Base-by-base conservation (phyloP, 2,113 vertebrate species). In the Coturnix japonica region DNA sequence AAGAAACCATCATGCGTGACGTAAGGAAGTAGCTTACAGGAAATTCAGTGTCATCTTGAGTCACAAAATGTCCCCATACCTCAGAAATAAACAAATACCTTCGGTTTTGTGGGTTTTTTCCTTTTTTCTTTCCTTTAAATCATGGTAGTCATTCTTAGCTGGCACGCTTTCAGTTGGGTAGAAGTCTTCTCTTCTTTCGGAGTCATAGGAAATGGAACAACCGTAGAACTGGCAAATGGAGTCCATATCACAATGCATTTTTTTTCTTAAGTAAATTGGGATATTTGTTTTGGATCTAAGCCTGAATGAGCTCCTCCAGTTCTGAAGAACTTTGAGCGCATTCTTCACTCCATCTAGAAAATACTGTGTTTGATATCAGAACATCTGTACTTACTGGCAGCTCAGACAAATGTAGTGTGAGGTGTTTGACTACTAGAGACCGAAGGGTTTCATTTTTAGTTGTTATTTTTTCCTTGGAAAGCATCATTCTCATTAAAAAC, bases 61-160 rank as follows among this genome's bases (percentile, higher is more conserved):
- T 94, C 70, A 79, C 84, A 85, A 77, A 82, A 91, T 89, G 78
- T 92, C 81, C 95, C 75, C 46, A 10, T 94, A 87, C 89, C 84
- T 94, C 91, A 94, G 85, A 96, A 94, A 91, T 89, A 96, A 96
- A 93, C 81, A 95, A 91, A 92, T 78, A 85, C 64, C 81, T 91
- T 63, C 8, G 21, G 47, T 81, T 91, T 66, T 70, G 46, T 61
- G 44, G 12, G 37, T 33, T 70, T 70, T 70, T 56, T 56, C 54
- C 31, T 57, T 57, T n/a, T 57, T 57, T 51, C 11, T 72, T 25
- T 71, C 71, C 90, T 88, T 93, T 91, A 69, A 87, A 75, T 92
- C 78, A 87, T 49, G 51, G 14, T 31, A 59, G 25, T 69, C 33
- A 30, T 73, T 91, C 61, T 84, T 94, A 90, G 63, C 75, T 94